These are phyloP conservation scores for Hirundichthys speculiger DNA, from an alignment of 2,113 vertebrate species.

Conservation along the genomic window DNA sequence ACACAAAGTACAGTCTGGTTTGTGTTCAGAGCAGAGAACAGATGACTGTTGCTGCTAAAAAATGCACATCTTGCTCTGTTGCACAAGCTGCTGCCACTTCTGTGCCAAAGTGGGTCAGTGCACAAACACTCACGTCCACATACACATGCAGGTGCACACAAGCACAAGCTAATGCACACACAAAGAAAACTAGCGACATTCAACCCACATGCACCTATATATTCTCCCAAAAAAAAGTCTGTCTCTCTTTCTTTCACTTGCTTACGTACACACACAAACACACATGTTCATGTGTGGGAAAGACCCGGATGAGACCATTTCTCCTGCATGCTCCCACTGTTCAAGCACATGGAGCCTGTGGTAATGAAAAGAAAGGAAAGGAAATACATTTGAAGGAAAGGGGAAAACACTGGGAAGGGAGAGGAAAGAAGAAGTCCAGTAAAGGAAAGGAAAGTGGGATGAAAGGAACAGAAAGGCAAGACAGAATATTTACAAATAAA, in stretches of 20 bases:
- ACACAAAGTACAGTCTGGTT: conserved; percentile 1
- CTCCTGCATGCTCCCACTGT: conserved; percentile 49
- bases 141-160: conserved; percentile 10
- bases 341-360: conserved; percentile 31
- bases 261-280: conserved; percentile 13
- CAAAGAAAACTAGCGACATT: too few species aligned
- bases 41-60: conserved; percentile 74
- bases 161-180: background rate
- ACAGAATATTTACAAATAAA: background rate
- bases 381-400: background rate
- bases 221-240: conserved; percentile 10
- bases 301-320: conserved; percentile 33
- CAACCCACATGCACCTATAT: too few species aligned
- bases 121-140: conserved; percentile 23
- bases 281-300: background rate
- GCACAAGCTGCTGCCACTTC: conserved; percentile 68
- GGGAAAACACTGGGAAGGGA: background rate
- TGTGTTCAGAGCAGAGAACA: conserved; percentile 47
- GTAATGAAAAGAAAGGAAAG: conserved; percentile 18
- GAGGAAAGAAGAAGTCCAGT: background rate
- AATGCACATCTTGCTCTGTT: conserved; percentile 73
- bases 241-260: conserved; percentile 17
- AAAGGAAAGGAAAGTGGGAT: background rate
- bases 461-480: background rate
- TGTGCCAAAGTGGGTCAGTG: conserved; percentile 73